A percentile compares a stretch with the other conserved stretches of the same genome.
Evolutionary conservation across 92 coral and sea anemone genomes (phyloP).

Genomic region (Actinernus sp.): DNA sequence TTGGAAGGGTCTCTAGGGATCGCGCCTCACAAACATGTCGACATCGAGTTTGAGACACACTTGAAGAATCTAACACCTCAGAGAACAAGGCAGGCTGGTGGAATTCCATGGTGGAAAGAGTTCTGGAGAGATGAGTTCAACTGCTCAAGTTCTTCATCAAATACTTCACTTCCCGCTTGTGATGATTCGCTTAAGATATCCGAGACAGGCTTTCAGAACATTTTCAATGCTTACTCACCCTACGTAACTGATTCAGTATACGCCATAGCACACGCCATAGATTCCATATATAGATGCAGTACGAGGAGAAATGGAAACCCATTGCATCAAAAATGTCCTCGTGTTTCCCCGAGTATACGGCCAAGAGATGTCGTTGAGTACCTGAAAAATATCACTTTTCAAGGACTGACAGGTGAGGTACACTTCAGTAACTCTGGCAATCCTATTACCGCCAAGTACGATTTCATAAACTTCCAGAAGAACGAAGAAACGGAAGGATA

Average conservation of each 20-base stretch:
- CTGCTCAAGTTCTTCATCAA: slow-evolving; percentile 14
- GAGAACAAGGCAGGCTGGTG: not conserved
- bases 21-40: slow-evolving; percentile 26
- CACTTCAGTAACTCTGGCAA: slow-evolving; percentile 39
- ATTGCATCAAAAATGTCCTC: slow-evolving; percentile 22
- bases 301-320: slow-evolving; percentile 1
- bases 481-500: not conserved
- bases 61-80: slow-evolving; percentile 30
- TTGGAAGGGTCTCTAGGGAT: slow-evolving; percentile 51
- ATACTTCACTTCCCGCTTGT: slow-evolving; percentile 6
- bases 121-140: slow-evolving; percentile 40
- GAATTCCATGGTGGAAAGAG: slow-evolving; percentile 52
- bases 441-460: slow-evolving; percentile 44
- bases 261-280: slow-evolving; percentile 54
- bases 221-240: slow-evolving; percentile 43
- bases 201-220: not conserved
- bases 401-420: slow-evolving; percentile 43
- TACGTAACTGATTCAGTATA: slow-evolving; percentile 56
- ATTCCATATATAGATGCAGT: slow-evolving; percentile 41
- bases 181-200: slow-evolving; percentile 13
- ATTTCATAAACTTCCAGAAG: slow-evolving; percentile 46
- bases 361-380: slow-evolving; percentile 16
- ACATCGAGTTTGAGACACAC: slow-evolving; percentile 20
- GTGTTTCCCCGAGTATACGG: slow-evolving; percentile 7
- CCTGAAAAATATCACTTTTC: slow-evolving; percentile 53